A percentile compares a stretch with the other conserved stretches of the same genome.
These are phyloP conservation scores for Pissodes strobi DNA, from an alignment of 1,140 invertebrate genomes.

Conservation along the genomic window DNA sequence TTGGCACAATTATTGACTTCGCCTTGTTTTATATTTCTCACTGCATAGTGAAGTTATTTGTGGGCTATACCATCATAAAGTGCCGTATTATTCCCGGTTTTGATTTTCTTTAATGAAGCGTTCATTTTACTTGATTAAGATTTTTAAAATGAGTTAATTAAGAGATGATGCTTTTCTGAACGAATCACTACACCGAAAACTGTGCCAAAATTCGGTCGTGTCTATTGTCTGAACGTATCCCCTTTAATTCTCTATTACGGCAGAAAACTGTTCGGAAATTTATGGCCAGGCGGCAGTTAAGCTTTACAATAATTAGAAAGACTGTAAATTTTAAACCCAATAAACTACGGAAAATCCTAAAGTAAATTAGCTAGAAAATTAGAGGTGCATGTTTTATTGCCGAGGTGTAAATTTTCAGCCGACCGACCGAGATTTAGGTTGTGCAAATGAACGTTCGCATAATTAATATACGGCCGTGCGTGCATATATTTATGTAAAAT, in stretches of 20 bases:
- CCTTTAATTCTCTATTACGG: neutral
- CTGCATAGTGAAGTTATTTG: too few species aligned
- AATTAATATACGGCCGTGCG: too few species aligned
- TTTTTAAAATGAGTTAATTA: neutral
- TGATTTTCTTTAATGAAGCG: too few species aligned
- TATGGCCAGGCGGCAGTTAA: neutral
- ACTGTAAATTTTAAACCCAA: slow-evolving; percentile 15
- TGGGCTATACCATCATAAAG: too few species aligned
- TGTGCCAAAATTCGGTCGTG: neutral
- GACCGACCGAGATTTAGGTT: neutral
- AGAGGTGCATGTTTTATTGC: slow-evolving; percentile 11
- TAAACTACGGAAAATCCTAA: slow-evolving; percentile 4
- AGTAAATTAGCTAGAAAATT: slow-evolving; percentile 16
- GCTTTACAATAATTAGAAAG: slow-evolving; percentile 15
- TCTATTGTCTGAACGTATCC: neutral
- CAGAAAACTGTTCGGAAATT: neutral
- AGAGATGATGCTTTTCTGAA: too few species aligned
- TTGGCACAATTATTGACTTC: too few species aligned
- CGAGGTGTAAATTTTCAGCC: slow-evolving; percentile 3
- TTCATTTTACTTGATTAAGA: neutral
- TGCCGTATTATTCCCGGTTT: too few species aligned
- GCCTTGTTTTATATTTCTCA: too few species aligned
- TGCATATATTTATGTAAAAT: too few species aligned
- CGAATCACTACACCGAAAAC: neutral
- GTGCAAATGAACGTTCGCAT: slow-evolving; percentile 3